These are phyloP conservation scores for Phortica variegata DNA, from an alignment of 1,140 invertebrate species.

Conservation along the genomic window DNA sequence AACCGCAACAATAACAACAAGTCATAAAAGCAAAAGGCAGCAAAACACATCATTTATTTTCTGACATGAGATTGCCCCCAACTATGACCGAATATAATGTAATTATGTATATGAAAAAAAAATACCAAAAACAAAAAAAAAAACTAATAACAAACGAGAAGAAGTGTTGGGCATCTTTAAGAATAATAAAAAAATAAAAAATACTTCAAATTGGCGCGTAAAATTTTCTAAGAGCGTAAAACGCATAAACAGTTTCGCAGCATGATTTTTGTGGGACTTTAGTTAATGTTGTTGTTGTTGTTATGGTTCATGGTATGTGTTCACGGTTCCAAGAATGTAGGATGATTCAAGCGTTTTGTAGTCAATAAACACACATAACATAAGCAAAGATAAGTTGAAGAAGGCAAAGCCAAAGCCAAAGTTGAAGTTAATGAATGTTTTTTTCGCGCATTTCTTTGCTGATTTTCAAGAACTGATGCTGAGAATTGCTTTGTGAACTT, in stretches of 20 bases:
- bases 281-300: conserved; percentile 12
- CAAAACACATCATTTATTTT: conserved; percentile 46
- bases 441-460: conserved; percentile 7
- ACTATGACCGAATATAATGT: conserved; percentile 36
- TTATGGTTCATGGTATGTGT: conserved; percentile 12
- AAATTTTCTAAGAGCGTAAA: conserved; percentile 11
- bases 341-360: conserved; percentile 47
- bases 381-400: neutral
- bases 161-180: neutral
- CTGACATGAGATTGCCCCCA: conserved; percentile 41
- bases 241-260: too few relatives aligned
- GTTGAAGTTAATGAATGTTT: conserved; percentile 54
- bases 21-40: too few relatives aligned
- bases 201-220: conserved; percentile 27
- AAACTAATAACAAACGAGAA: conserved; percentile 1
- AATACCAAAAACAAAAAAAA: conserved; percentile 7
- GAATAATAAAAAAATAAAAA: conserved; percentile 14
- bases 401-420: conserved; percentile 27
- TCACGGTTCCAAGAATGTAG: conserved; percentile 42
- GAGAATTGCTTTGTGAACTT: neutral
- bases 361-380: conserved; percentile 4
- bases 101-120: conserved; percentile 40
- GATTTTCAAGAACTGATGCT: conserved; percentile 47
- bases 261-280: too few relatives aligned
- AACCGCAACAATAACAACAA: too few relatives aligned